phyloP scores from a whole-genome alignment of 2,113 vertebrate species.

The Nymphicus hollandicus region DNA sequence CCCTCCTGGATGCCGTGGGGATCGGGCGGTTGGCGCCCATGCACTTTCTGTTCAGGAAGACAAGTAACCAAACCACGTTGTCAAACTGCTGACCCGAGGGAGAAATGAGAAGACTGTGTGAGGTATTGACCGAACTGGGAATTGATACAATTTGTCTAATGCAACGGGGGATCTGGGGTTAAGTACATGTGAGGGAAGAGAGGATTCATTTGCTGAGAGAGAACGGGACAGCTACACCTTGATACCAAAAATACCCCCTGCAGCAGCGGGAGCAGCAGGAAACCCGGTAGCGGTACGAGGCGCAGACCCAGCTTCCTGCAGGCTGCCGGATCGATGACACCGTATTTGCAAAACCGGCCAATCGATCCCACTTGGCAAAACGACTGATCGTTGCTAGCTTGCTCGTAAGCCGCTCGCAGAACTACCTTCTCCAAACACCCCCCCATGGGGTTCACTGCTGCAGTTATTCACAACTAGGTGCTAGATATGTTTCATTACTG shows the following conservation, averaged over 20 bases:
- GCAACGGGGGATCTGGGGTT: slow-evolving; percentile 51
- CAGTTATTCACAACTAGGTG: not conserved
- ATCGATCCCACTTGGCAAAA: slow-evolving; percentile 71
- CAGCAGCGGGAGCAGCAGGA: not conserved
- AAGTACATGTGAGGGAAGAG: slow-evolving; percentile 23
- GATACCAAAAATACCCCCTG: slow-evolving; percentile 35
- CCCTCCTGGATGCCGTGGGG: slow-evolving; percentile 1
- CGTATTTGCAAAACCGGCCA: slow-evolving; percentile 47
- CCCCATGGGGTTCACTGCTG: not conserved
- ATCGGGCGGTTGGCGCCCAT: slow-evolving; percentile 25
- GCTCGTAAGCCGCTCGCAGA: slow-evolving; percentile 30
- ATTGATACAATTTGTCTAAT: slow-evolving; percentile 64
- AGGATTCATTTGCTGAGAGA: not conserved
- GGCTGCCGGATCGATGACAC: slow-evolving; percentile 54
- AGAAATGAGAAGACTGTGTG: slow-evolving; percentile 52
- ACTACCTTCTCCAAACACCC: slow-evolving; percentile 12
- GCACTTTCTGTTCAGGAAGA: slow-evolving; percentile 49
- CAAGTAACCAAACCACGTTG: slow-evolving; percentile 46
- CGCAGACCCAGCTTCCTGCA: slow-evolving; percentile 24
- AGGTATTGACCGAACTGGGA: slow-evolving; percentile 37
- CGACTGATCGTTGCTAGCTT: slow-evolving; percentile 55
- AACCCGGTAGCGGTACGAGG: not conserved
- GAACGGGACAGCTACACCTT: slow-evolving; percentile 46
- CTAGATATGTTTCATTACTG: not conserved
- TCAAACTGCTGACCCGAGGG: slow-evolving; percentile 47